Evolutionary conservation across 1,140 invertebrate species (phyloP).

Genomic region (Archivesica marissinica): DNA sequence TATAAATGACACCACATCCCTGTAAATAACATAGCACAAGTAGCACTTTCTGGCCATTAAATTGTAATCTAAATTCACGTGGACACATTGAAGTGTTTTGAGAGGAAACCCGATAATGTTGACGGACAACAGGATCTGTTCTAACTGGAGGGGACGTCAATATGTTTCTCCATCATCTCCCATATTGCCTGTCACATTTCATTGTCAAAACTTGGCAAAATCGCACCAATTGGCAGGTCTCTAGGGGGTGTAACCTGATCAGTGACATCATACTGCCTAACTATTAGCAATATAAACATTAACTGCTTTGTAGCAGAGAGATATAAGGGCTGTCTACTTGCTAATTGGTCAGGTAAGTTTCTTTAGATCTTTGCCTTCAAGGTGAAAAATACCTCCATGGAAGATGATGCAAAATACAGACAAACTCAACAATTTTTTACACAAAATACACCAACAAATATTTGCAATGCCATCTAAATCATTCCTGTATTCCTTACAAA

Average conservation of each 20-base stretch:
- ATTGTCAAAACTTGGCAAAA: slow-evolving; percentile 34
- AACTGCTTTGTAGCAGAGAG: slow-evolving; percentile 32
- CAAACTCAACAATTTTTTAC: background rate
- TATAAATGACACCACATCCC: slow-evolving; percentile 21
- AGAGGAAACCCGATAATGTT: slow-evolving; percentile 43
- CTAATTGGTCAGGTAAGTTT: slow-evolving; percentile 51
- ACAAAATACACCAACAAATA: no score
- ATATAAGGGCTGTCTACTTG: slow-evolving; percentile 2
- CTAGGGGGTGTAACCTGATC: background rate
- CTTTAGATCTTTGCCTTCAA: slow-evolving; percentile 43
- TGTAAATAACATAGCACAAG: slow-evolving; percentile 41
- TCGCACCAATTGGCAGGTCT: slow-evolving; percentile 11
- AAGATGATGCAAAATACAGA: background rate
- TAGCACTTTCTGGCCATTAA: slow-evolving; percentile 36
- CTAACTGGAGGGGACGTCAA: slow-evolving; percentile 37
- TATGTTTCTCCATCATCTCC: slow-evolving; percentile 32
- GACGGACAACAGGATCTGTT: slow-evolving; percentile 47
- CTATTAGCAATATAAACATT: slow-evolving; percentile 45
- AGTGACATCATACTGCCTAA: slow-evolving; percentile 47
- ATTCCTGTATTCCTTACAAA: no score
- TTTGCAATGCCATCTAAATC: no score
- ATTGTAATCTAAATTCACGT: slow-evolving; percentile 50
- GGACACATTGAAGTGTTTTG: slow-evolving; percentile 22
- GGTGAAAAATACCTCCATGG: slow-evolving; percentile 22
- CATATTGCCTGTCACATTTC: slow-evolving; percentile 40